Base-by-base conservation (phyloP, 2,888 invertebrate species). In the Ecliptopera silaceata region DNA sequence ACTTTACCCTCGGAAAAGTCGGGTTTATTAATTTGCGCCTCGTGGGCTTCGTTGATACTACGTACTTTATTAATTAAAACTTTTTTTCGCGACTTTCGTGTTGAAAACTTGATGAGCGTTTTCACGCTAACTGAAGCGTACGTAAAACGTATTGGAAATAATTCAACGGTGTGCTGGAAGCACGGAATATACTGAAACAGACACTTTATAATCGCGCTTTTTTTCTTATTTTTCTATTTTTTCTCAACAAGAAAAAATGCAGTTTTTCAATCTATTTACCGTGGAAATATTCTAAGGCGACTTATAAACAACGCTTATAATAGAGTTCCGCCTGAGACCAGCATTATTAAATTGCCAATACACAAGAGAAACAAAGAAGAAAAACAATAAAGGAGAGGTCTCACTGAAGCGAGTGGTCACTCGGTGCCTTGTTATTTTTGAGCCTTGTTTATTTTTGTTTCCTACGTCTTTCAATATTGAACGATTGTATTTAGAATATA, bases 1-100 rank as follows among this genome's bases (percentile, higher is more conserved):
- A 61, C 60, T 66, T 64, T 65, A 38, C 52, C 56, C 50, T 39
- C 56, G 45, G 50, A 56, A 63, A 62, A 62, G 54, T 53, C 48
- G 34, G 46, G 63, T 64, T 59, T 66, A 63, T 66, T 66, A 68
- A 68, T 68, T 66, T 61, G 52, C 60, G 57, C 56, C 60, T 62
- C 65, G 57, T 48, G 64, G 66, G 59, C 59, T 48, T 56, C 49
- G 59, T 64, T 63, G 63, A 60, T 66, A 63, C 63, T 66, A 49
- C 56, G 64, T 61, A 58, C 61, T 63, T 65, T 63, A 60, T 63
- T 66, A 63, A 66, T 66, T 66, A 66, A 66, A 61, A 64, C 58
- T 52, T 63, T 63, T 62, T 66, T 61, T 63, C n/a, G 56, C 34
- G 46, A 57, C 61, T 66, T 65, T 61, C 43, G 56, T 59, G 57